Conservation (phyloP, 2,797 vertebrate species). For the Lindbergichthys nudifrons region DNA sequence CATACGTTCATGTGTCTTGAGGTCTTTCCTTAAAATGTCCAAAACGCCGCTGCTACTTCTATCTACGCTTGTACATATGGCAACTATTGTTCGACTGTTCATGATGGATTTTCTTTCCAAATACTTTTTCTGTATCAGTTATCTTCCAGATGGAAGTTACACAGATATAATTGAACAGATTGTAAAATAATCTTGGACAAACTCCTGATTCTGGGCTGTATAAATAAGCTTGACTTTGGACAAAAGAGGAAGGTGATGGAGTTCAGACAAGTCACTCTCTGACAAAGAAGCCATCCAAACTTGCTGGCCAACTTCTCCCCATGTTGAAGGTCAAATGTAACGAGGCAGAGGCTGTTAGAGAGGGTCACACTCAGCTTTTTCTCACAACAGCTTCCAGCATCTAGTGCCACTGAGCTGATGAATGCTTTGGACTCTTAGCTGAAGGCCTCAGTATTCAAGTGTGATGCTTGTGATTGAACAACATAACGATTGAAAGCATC, state of each 20-base stretch:
- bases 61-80: not conserved
- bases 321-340: constrained; percentile 7
- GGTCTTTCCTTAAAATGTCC: not conserved
- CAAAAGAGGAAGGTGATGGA: not conserved
- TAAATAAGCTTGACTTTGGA: constrained; percentile 15
- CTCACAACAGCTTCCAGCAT: constrained; percentile 13
- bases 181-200: not conserved
- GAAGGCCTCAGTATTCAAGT: constrained; percentile 5
- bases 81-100: not conserved
- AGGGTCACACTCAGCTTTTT: constrained; percentile 6
- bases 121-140: not conserved
- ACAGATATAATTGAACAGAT: not conserved
- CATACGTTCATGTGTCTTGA: not conserved
- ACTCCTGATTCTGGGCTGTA: constrained; percentile 2
- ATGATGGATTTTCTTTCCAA: not conserved
- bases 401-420: not conserved
- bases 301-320: not conserved
- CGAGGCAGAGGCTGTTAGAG: not conserved
- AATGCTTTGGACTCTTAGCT: constrained; percentile 6
- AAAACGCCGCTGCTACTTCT: not conserved
- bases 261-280: constrained; percentile 2
- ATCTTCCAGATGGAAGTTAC: not conserved
- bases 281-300: constrained; percentile 14
- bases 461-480: constrained; percentile 23
- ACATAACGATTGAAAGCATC: constrained; percentile 26